Evolutionary conservation across 2,113 vertebrate genomes (phyloP).

Genomic region (Saguinus imperator): DNA sequence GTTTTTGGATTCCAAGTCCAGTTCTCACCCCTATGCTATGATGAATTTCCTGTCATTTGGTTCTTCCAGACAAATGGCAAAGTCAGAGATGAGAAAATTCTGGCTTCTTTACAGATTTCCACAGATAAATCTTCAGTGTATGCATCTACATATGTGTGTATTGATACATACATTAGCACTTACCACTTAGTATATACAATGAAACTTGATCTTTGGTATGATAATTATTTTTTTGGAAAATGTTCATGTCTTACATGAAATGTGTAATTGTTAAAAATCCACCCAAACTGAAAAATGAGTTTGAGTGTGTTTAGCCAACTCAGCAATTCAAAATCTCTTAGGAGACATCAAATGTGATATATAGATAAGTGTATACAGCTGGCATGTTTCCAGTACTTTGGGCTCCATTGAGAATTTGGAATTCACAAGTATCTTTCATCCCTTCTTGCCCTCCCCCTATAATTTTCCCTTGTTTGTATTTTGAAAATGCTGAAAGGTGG

Average conservation of each 20-base stretch:
- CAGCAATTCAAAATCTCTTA: background rate
- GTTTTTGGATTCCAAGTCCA: background rate
- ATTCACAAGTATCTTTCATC: background rate
- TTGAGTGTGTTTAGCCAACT: background rate
- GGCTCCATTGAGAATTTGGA: background rate
- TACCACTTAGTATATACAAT: background rate
- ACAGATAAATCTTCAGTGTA: background rate
- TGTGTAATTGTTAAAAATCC: constrained; percentile 56
- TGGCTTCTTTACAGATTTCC: background rate
- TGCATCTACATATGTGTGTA: background rate
- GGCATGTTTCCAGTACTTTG: background rate
- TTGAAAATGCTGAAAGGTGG: background rate
- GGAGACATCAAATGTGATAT: background rate
- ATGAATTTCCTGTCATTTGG: background rate
- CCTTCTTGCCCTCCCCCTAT: background rate
- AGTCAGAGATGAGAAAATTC: background rate
- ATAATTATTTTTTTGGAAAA: background rate
- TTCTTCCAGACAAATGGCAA: background rate
- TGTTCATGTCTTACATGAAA: constrained; percentile 23
- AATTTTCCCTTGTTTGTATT: background rate
- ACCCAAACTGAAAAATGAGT: background rate
- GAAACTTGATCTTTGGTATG: background rate
- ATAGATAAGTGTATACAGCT: background rate
- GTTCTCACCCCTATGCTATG: background rate
- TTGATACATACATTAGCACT: background rate